These are phyloP conservation scores for Sebastes schlegelii DNA, from an alignment of 2,113 vertebrate species.

Conservation along the genomic window DNA sequence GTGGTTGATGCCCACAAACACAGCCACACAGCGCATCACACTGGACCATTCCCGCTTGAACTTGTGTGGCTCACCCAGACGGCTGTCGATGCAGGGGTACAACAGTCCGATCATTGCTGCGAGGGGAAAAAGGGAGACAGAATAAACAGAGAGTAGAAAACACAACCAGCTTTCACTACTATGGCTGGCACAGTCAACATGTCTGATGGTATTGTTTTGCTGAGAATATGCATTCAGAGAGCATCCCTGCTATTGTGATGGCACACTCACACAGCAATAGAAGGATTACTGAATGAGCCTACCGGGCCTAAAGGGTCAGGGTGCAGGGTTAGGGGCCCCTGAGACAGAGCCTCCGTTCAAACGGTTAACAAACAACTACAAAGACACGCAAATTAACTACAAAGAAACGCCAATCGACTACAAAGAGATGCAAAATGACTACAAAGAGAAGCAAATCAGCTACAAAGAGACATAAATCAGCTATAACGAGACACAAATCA, in stretches of 20 bases:
- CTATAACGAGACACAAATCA: too few species aligned
- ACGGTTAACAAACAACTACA: too few species aligned
- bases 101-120: conserved; percentile 93
- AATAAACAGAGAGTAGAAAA: neutral
- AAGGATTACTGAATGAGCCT: too few species aligned
- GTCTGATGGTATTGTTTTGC: neutral
- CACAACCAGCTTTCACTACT: neutral
- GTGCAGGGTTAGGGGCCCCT: too few species aligned
- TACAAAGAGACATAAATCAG: too few species aligned
- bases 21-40: conserved; percentile 97
- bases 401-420: too few species aligned
- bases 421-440: too few species aligned
- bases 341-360: neutral
- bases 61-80: conserved; percentile 94
- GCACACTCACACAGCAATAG: too few species aligned
- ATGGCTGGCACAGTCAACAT: neutral
- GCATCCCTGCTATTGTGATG: too few species aligned
- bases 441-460: neutral
- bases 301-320: neutral
- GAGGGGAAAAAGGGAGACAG: neutral
- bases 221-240: too few species aligned
- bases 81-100: conserved; percentile 96
- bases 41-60: conserved; percentile 99
- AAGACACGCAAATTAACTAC: too few species aligned
- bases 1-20: conserved; percentile 98